Conservation (phyloP, 2,113 vertebrate species). For the Lethenteron reissneri region DNA sequence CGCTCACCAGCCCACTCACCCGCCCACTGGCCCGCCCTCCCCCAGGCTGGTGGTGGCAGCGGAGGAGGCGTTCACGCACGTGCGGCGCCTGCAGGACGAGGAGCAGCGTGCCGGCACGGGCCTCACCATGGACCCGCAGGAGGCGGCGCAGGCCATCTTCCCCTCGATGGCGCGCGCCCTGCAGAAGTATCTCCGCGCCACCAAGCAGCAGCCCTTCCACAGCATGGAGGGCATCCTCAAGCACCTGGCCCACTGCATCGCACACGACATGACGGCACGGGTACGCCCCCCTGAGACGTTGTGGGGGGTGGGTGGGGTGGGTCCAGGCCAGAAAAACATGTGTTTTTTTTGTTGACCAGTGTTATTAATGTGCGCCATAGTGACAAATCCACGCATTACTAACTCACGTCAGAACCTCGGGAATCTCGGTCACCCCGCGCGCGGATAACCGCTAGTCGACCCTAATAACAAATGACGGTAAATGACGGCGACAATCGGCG, state of each 20-base stretch:
- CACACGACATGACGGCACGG: conserved; percentile 90
- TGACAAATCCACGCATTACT: background rate
- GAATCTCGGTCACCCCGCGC: background rate
- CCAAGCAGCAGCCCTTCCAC: conserved; percentile 81
- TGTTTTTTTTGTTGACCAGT: no score
- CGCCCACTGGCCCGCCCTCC: background rate
- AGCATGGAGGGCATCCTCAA: conserved; percentile 97
- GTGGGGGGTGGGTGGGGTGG: background rate
- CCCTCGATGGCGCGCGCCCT: conserved; percentile 90
- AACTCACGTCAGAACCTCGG: background rate
- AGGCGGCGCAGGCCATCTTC: conserved; percentile 84
- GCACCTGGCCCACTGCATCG: conserved; percentile 93
- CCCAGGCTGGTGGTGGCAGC: conserved; percentile 69
- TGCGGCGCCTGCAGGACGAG: conserved; percentile 73
- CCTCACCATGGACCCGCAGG: conserved; percentile 59
- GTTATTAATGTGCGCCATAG: no score
- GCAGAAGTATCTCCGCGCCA: conserved; percentile 87
- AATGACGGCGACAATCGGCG: background rate
- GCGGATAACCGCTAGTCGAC: background rate
- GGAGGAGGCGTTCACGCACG: conserved; percentile 89
- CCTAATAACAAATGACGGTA: background rate
- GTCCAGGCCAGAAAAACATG: no score
- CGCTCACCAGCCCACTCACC: no score
- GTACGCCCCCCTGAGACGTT: conserved; percentile 18
- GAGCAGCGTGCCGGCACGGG: conserved; percentile 40